Evolutionary conservation across 2,888 invertebrate genomes (phyloP), one percentile per base, ranked within the genome.

Genomic region (Dasysyrphus tricinctus): DNA sequence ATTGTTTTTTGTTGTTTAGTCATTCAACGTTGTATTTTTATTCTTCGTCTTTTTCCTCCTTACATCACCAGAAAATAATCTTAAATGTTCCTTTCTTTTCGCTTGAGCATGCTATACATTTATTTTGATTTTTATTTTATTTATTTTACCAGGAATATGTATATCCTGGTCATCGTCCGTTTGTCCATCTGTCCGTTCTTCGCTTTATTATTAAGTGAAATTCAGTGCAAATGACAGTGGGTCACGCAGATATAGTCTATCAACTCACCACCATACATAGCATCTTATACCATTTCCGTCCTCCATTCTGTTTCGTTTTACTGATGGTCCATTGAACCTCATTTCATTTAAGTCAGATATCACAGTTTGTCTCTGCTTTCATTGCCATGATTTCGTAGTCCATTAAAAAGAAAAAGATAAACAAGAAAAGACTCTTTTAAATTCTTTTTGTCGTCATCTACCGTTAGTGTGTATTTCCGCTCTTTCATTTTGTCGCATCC

Each of bases 191-290:
- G 49, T 5, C 49, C 29, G 1, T 73, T 61, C 29, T 5, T 11
- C 12, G 14, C 7, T 61, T 51, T 54, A 57, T 80, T 57, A 74
- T 59, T 65, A 72, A 77, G 37, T 57, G 47, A 72, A 51, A 47
- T 51, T 67, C 34, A 49, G 39, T 81, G 72, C 65, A 65, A 81
- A 81, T 76, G 81, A 57, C 76, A 81, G 49, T 39, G 32, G 37
- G 12, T 59, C 63, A 57, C 57, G 57, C 44, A 67, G 14, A 51
- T 39, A 44, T 44, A 74, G 34, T 65, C 75, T 42, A 19, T 54
- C 54, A 61, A 57, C 49, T 42, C 69, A 61, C 37, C 29, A 70
- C 61, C 49, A n/a, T n/a, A 61, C 49, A 29, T 34, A 69, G 54
- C 19, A 11, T n/a, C 42, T 9, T 37, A 32, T 19, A 32, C 44